phyloP scores from a whole-genome alignment of 2,888 invertebrate species.

The Dolichopus griseipennis region DNA sequence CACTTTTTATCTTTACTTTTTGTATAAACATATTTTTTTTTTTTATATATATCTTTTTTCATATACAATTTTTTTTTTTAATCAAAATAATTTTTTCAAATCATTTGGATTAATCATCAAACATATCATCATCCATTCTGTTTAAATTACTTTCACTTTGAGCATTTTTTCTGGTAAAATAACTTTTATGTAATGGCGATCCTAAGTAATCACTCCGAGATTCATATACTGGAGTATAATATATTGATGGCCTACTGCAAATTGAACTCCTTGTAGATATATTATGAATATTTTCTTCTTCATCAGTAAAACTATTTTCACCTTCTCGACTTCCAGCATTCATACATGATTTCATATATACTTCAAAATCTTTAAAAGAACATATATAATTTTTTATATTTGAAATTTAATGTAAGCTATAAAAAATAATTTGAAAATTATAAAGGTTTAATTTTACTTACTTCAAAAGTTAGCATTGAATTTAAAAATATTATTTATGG shows the following conservation, averaged over 20 bases:
- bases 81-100: background rate
- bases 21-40: background rate
- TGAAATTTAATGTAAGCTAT: background rate
- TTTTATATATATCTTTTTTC: background rate
- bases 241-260: constrained; percentile 63
- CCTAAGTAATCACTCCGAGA: background rate
- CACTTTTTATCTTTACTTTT: background rate
- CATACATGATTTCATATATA: constrained; percentile 39
- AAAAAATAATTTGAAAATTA: background rate
- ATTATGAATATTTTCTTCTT: constrained; percentile 33
- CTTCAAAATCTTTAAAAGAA: constrained; percentile 36
- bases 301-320: constrained; percentile 32
- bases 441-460: background rate
- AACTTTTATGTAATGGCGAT: background rate
- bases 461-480: background rate
- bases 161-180: background rate
- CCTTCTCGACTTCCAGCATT: constrained; percentile 29
- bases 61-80: background rate
- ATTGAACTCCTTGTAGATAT: constrained; percentile 29
- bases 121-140: background rate
- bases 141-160: background rate
- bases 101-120: background rate
- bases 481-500: background rate
- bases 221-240: constrained; percentile 59
- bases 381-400: background rate